Evolutionary conservation across 2,888 invertebrate genomes (phyloP).

Genomic region (Andrena bucephala): DNA sequence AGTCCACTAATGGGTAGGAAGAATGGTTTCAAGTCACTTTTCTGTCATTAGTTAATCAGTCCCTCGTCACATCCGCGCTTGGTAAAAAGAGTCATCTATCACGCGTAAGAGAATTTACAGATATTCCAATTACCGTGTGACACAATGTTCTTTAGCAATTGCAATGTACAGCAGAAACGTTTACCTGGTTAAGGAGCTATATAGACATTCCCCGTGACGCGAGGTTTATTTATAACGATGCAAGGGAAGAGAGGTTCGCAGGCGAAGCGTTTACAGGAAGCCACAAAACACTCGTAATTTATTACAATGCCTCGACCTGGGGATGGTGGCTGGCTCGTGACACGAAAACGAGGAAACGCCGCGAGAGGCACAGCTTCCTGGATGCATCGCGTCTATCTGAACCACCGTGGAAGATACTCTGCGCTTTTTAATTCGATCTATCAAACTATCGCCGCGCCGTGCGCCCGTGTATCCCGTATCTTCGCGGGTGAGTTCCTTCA

Average conservation of each 20-base stretch:
- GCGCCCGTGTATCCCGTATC: background rate
- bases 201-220: constrained; percentile 10
- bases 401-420: constrained; percentile 1
- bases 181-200: background rate
- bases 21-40: background rate
- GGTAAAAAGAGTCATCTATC: background rate
- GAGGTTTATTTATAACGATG: constrained; percentile 13
- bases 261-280: constrained; percentile 21
- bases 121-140: background rate
- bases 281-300: constrained; percentile 40
- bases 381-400: constrained; percentile 35
- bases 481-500: constrained; percentile 3
- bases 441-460: constrained; percentile 40
- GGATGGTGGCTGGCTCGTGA: constrained; percentile 5
- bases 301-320: constrained; percentile 34
- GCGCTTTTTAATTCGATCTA: constrained; percentile 51
- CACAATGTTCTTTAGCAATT: background rate
- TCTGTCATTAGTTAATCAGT: background rate
- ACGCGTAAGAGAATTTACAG: background rate
- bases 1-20: background rate
- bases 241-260: background rate
- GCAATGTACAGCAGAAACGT: background rate
- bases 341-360: constrained; percentile 38
- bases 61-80: background rate
- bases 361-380: constrained; percentile 36